phyloP scores from a whole-genome alignment of 92 coral and sea anemone species.

The Muricea muricata region DNA sequence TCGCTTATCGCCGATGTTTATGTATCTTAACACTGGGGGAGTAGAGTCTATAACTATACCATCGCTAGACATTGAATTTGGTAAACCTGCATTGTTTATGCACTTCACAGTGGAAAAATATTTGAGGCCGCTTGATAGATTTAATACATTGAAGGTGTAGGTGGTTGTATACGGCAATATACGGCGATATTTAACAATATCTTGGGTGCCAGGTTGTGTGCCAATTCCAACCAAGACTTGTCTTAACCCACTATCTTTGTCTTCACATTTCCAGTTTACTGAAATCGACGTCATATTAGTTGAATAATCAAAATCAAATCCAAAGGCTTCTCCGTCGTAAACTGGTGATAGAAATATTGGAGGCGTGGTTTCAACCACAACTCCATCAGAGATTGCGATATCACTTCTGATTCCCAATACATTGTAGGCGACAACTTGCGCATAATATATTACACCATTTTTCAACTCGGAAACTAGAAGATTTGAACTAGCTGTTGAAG shows the following conservation, averaged over 20 bases:
- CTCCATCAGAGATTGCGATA: conserved; percentile 79
- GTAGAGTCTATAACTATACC: conserved; percentile 81
- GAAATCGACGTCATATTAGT: conserved; percentile 49
- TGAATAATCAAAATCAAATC: conserved; percentile 51
- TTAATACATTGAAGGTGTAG: conserved; percentile 27
- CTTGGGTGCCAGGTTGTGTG: conserved; percentile 81
- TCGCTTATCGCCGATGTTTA: conserved; percentile 59
- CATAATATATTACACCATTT: conserved; percentile 79
- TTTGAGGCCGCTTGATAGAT: conserved; percentile 67
- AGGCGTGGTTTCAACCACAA: conserved; percentile 79
- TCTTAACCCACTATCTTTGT: conserved; percentile 72
- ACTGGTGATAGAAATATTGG: conserved; percentile 74
- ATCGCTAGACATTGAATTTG: conserved; percentile 67
- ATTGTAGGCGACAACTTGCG: conserved; percentile 84
- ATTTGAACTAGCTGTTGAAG: conserved; percentile 75
- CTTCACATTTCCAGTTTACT: conserved; percentile 75
- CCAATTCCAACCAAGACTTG: conserved; percentile 78
- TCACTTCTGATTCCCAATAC: conserved; percentile 80
- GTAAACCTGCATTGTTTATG: conserved; percentile 79
- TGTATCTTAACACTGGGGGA: conserved; percentile 70
- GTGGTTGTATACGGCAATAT: conserved; percentile 53
- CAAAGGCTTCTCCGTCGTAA: conserved; percentile 71
- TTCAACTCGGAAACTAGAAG: conserved; percentile 69
- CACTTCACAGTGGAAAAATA: conserved; percentile 91
- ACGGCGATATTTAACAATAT: conserved; percentile 66